Percentiles rank a stretch among this genome's conserved stretches.
These are phyloP conservation scores for Calonectris borealis DNA, from an alignment of 2,113 vertebrate species.

Conservation along the genomic window DNA sequence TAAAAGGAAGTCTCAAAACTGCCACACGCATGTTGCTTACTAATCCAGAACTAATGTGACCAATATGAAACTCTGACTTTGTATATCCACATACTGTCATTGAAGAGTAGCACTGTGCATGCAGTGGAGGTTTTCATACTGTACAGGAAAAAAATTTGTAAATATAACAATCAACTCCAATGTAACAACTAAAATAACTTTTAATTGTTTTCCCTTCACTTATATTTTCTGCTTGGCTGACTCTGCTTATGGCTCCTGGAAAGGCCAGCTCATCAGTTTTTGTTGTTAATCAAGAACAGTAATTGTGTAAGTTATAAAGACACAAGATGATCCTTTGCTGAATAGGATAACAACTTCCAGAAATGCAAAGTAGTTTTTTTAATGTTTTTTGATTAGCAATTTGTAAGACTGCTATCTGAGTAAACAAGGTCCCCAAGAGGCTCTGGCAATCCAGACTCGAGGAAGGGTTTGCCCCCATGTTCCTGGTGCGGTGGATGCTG, in stretches of 20 bases:
- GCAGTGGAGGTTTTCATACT: slow-evolving; percentile 8
- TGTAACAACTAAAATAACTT: slow-evolving; percentile 77
- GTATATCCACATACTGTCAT: neutral
- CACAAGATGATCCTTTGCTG: slow-evolving; percentile 68
- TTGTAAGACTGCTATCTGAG: slow-evolving; percentile 36
- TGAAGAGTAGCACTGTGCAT: neutral
- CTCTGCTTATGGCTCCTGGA: slow-evolving; percentile 67
- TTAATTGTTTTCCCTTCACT: slow-evolving; percentile 77
- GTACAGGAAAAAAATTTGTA: slow-evolving; percentile 52
- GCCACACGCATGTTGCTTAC: neutral
- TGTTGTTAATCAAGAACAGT: slow-evolving; percentile 78
- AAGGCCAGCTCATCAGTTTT: slow-evolving; percentile 80
- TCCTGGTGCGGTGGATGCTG: neutral
- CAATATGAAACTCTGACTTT: neutral
- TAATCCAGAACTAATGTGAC: neutral
- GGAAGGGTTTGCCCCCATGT: neutral
- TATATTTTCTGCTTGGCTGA: slow-evolving; percentile 81
- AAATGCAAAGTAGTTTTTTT: slow-evolving; percentile 59
- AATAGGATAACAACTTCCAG: slow-evolving; percentile 70
- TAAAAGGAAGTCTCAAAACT: neutral
- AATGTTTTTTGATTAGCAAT: neutral
- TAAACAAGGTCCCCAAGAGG: slow-evolving; percentile 21
- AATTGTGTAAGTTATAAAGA: slow-evolving; percentile 73
- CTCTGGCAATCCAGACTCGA: neutral
- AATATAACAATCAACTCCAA: slow-evolving; percentile 43